Percentiles rank a stretch among this genome's conserved stretches.
Conservation (phyloP, 2,113 vertebrate species). For the Mesocricetus auratus region DNA sequence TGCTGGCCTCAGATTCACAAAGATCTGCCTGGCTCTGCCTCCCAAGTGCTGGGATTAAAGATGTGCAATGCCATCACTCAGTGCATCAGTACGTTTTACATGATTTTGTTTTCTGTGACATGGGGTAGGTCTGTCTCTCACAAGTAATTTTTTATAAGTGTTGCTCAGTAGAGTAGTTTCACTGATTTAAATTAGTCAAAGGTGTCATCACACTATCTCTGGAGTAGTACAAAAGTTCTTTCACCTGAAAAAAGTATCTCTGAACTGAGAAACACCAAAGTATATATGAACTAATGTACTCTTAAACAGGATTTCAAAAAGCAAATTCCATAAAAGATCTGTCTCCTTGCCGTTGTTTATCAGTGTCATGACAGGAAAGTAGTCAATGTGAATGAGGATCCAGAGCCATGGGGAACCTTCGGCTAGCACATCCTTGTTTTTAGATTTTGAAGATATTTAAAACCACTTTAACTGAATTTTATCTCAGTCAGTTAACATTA, state of each 20-base stretch:
- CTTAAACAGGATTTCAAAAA: constrained; percentile 41
- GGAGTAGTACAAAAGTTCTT: neutral
- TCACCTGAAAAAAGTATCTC: constrained; percentile 2
- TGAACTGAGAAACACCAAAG: constrained; percentile 44
- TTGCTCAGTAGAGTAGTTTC: neutral
- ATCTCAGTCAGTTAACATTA: neutral
- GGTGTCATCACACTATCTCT: neutral
- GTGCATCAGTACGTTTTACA: neutral
- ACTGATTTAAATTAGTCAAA: constrained; percentile 53
- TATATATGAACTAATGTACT: neutral
- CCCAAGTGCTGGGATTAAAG: neutral
- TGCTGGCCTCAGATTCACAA: neutral
- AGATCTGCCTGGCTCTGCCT: neutral
- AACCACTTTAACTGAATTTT: neutral
- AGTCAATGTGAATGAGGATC: neutral
- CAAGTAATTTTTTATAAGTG: neutral
- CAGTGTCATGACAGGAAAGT: neutral
- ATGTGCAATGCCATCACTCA: neutral
- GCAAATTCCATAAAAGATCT: neutral
- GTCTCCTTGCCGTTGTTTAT: neutral
- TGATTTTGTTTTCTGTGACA: constrained; percentile 43
- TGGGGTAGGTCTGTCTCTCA: neutral
- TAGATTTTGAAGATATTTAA: constrained; percentile 37
- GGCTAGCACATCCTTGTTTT: neutral
- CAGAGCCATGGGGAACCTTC: no score